Evolutionary conservation across 1,140 invertebrate genomes (phyloP), one percentile per base, ranked within the genome.

Genomic region (Dinoponera quadriceps): DNA sequence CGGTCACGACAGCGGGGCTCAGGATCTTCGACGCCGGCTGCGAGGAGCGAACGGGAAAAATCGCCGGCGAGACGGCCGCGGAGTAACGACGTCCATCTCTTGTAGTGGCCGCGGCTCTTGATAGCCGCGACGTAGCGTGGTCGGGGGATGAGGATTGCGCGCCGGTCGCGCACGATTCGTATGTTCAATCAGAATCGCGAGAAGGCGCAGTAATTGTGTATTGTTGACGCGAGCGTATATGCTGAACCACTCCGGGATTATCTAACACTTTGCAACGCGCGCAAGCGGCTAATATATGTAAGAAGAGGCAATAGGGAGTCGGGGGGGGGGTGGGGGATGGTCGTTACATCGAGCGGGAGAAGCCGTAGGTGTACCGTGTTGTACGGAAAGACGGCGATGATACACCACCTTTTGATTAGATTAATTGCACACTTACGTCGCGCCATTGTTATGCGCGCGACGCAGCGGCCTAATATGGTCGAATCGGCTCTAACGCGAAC

Each of bases 1-100:
- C 80, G 86, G 88, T 91, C 90, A 91, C 90, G 90, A 91, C 88
- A 89, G 38, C 38, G 7, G 83, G 48, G 73, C 88, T 85, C 71
- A 73, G 83, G 57, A 87, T 85, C 87, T 83, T 88, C 80, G 86
- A 83, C 86, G 78, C 65, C 74, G 65, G 20, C 63, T 55, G 69
- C 85, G 82, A 84, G 51, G 75, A 77, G 83, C 72, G 59, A 20
- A 33, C 65, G 57, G 63, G 57, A 88, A 88, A 88, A 88, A 83
- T 88, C 44, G 5, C 11, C 16, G 49, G 7, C 73, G n/a, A n/a
- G 29, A 59, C 68, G 69, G 38, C n/a, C 18, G 20, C 48, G 51
- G 38, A 49, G 38, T 68, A 82, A 82, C 72, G 44, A 69, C 55
- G 74, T 78, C 59, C 29, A 3, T 33, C 29, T 5, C 60, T 55